Conservation (phyloP, 2,113 vertebrate genomes). For the Proterorhinus semilunaris region DNA sequence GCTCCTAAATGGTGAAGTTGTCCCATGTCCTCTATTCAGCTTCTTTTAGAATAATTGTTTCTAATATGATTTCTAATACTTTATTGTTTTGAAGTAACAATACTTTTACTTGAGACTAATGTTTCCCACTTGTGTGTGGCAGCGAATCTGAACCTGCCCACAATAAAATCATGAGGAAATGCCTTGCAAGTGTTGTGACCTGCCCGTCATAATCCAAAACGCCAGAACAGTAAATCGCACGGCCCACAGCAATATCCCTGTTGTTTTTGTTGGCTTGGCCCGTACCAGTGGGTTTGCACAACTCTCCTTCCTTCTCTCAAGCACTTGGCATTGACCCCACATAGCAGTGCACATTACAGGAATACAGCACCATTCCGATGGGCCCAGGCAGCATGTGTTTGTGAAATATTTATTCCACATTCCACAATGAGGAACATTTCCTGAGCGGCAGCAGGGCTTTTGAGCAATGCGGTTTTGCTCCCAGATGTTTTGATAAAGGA, state of each 20-base stretch:
- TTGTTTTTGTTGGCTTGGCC: slow-evolving; percentile 46
- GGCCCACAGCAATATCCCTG: slow-evolving; percentile 53
- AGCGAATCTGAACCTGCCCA: slow-evolving; percentile 29
- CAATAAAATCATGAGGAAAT: slow-evolving; percentile 55
- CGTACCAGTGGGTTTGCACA: slow-evolving; percentile 46
- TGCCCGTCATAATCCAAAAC: slow-evolving; percentile 61
- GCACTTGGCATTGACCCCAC: slow-evolving; percentile 47
- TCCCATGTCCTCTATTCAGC: no score
- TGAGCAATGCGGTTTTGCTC: slow-evolving; percentile 29
- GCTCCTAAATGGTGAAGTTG: no score
- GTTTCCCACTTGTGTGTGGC: background rate
- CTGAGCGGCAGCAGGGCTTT: slow-evolving; percentile 10
- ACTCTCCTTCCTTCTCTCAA: slow-evolving; percentile 44
- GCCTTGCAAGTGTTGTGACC: slow-evolving; percentile 66
- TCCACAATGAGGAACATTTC: slow-evolving; percentile 23
- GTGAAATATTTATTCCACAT: slow-evolving; percentile 52
- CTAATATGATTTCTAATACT: no score
- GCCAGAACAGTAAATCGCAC: slow-evolving; percentile 58
- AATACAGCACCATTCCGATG: slow-evolving; percentile 30
- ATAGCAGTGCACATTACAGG: slow-evolving; percentile 49
- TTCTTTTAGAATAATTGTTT: no score
- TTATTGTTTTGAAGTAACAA: no score
- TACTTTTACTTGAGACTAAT: background rate
- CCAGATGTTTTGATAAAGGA: slow-evolving; percentile 10
- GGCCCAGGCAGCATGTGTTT: slow-evolving; percentile 38